phyloP scores from a whole-genome alignment of 2,797 vertebrate genomes.

The Argya squamiceps region DNA sequence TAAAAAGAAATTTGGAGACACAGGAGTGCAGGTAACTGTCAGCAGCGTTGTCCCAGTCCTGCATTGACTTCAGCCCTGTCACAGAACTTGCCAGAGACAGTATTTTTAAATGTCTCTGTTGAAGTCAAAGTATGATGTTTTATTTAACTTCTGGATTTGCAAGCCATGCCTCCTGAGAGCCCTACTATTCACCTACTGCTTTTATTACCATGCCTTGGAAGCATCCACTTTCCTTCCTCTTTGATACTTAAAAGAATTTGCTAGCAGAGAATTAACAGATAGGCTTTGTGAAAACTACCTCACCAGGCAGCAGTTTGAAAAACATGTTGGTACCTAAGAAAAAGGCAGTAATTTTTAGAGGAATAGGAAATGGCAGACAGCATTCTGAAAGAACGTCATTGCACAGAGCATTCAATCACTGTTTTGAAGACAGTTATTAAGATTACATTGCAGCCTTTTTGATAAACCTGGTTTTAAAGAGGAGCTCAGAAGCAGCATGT shows the following conservation, averaged over 20 bases:
- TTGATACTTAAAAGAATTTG: slow-evolving; percentile 32
- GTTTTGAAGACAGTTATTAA: slow-evolving; percentile 7
- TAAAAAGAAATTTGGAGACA: neutral
- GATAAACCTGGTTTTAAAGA: neutral
- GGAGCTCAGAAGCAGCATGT: neutral
- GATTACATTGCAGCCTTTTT: neutral
- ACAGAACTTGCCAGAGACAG: neutral
- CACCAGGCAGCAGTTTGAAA: slow-evolving; percentile 16
- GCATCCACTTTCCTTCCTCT: slow-evolving; percentile 24
- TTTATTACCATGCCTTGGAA: slow-evolving; percentile 33
- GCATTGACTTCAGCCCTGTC: neutral
- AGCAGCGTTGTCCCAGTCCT: neutral
- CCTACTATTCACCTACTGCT: neutral
- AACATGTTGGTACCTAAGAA: neutral
- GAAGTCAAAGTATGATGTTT: neutral
- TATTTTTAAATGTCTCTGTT: neutral
- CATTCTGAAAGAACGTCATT: slow-evolving; percentile 23
- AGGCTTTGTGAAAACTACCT: slow-evolving; percentile 17
- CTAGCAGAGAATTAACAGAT: slow-evolving; percentile 26
- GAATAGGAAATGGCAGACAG: slow-evolving; percentile 31
- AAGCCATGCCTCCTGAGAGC: neutral
- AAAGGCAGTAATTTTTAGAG: slow-evolving; percentile 11
- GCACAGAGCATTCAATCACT: neutral
- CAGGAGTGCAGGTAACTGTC: neutral
- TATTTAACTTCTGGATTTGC: slow-evolving; percentile 17